Evolutionary conservation across 2,113 vertebrate genomes (phyloP).

Genomic region (Suricata suricatta): DNA sequence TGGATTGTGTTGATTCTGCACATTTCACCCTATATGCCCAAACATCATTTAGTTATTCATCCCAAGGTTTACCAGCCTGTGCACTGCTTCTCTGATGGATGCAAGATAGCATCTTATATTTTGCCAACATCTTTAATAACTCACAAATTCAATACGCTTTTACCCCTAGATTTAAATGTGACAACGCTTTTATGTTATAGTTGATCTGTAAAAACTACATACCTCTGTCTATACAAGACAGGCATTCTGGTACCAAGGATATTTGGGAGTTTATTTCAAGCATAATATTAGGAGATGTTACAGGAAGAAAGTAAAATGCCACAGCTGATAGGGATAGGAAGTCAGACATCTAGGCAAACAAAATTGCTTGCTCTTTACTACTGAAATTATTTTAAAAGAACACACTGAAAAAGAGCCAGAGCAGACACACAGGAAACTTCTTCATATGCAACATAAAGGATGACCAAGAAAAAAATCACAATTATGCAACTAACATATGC

Average conservation of each 20-base stretch:
- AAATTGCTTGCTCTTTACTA: slow-evolving; percentile 51
- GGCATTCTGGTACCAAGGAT: neutral
- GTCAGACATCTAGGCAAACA: slow-evolving; percentile 57
- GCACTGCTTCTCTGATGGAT: slow-evolving; percentile 6
- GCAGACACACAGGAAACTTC: neutral
- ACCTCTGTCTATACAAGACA: slow-evolving; percentile 51
- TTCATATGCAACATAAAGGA: slow-evolving; percentile 39
- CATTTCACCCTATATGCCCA: neutral
- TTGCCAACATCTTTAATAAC: slow-evolving; percentile 39
- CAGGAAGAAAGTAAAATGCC: slow-evolving; percentile 1
- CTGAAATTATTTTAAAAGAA: slow-evolving; percentile 41
- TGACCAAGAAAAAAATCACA: slow-evolving; percentile 41
- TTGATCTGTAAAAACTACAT: slow-evolving; percentile 59
- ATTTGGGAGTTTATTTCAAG: slow-evolving; percentile 44
- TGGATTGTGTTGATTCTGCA: slow-evolving; percentile 51
- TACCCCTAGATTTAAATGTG: slow-evolving; percentile 51
- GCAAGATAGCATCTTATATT: slow-evolving; percentile 7
- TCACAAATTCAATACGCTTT: slow-evolving; percentile 23
- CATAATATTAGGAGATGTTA: neutral
- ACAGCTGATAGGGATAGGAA: slow-evolving; percentile 29
- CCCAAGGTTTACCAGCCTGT: neutral
- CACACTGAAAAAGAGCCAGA: slow-evolving; percentile 13
- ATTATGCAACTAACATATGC: slow-evolving; percentile 41
- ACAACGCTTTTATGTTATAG: slow-evolving; percentile 50
- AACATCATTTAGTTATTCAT: slow-evolving; percentile 46